These are phyloP conservation scores for Lordiphosa clarofinis DNA, from an alignment of 1,140 invertebrate species.

Conservation along the genomic window DNA sequence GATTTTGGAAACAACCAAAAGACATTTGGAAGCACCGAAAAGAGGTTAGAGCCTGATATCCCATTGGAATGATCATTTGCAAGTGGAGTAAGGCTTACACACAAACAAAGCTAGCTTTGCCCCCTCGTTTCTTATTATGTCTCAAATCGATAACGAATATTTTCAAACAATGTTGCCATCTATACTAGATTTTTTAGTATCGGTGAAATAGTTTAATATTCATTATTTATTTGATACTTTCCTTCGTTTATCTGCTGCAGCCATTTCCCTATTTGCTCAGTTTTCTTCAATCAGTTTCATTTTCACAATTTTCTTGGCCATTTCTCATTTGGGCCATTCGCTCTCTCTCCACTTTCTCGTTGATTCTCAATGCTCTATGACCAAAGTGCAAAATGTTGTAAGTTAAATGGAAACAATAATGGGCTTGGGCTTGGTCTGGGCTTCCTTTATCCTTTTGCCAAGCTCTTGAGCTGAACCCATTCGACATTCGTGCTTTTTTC, in stretches of 20 bases:
- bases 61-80: too few species aligned
- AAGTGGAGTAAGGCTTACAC: too few species aligned
- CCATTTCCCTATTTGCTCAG: constrained; percentile 30
- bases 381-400: constrained; percentile 75
- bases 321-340: constrained; percentile 25
- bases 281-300: constrained; percentile 64
- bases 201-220: not conserved
- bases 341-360: constrained; percentile 9
- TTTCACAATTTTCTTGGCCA: constrained; percentile 67
- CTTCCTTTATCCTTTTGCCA: constrained; percentile 3
- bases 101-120: too few species aligned
- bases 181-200: not conserved
- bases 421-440: constrained; percentile 40
- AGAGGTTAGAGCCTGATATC: too few species aligned
- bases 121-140: too few species aligned
- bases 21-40: too few species aligned
- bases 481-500: constrained; percentile 11
- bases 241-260: constrained; percentile 16
- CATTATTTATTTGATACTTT: not conserved
- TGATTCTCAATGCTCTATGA: constrained; percentile 43
- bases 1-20: too few species aligned
- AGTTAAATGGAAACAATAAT: constrained; percentile 78
- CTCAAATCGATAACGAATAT: too few species aligned
- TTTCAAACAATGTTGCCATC: too few species aligned
- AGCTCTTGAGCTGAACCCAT: constrained; percentile 9